phyloP scores from a whole-genome alignment of 1,140 invertebrate genomes.

The Trichonephila clavipes region DNA sequence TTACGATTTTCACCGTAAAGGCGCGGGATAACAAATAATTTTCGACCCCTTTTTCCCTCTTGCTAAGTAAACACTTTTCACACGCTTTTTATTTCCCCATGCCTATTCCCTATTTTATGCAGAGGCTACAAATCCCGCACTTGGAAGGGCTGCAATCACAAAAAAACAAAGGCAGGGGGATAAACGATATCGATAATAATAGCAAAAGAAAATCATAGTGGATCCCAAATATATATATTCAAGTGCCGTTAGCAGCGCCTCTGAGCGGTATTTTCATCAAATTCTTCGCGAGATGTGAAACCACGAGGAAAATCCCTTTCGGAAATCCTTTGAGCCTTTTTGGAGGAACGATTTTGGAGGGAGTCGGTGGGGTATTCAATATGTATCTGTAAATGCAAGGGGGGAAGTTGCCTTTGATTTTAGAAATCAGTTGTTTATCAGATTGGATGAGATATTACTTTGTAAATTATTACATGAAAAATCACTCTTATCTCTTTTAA shows the following conservation, averaged over 20 bases:
- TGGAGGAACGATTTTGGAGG: conserved; percentile 44
- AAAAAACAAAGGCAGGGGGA: conserved; percentile 33
- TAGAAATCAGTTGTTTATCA: neutral
- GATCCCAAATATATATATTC: conserved; percentile 45
- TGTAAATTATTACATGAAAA: neutral
- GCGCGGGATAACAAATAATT: conserved; percentile 73
- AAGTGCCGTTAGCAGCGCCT: neutral
- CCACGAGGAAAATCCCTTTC: conserved; percentile 45
- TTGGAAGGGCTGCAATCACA: conserved; percentile 23
- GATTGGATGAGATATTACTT: neutral
- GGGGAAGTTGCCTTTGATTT: neutral
- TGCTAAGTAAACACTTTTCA: conserved; percentile 67
- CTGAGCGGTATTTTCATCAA: conserved; percentile 67
- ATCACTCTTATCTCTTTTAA: neutral
- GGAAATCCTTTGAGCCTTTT: conserved; percentile 62
- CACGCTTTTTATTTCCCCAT: conserved; percentile 46
- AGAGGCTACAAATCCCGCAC: conserved; percentile 7
- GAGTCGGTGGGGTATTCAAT: neutral
- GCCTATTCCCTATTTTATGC: conserved; percentile 14
- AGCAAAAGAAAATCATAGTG: conserved; percentile 53
- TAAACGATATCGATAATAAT: conserved; percentile 69
- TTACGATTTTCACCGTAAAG: conserved; percentile 51
- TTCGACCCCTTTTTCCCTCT: conserved; percentile 35
- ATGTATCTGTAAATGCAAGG: neutral
- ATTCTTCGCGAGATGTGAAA: conserved; percentile 44